Evolutionary conservation across 2,888 invertebrate species (phyloP).

Genomic region (Marronus borbonicus): DNA sequence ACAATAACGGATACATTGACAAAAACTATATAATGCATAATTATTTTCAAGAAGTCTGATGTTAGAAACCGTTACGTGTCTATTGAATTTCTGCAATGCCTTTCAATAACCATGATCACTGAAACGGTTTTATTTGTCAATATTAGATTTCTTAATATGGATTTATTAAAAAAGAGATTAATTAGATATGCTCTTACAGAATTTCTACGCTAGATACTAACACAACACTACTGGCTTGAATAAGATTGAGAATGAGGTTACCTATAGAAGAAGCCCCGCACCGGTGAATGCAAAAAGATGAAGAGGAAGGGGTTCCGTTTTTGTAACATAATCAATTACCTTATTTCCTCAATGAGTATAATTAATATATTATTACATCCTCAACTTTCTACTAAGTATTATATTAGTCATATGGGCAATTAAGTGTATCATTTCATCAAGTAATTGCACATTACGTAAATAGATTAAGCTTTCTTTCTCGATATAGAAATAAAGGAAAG

Average conservation of each 20-base stretch:
- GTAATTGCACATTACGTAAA: too few species aligned
- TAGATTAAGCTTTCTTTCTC: too few species aligned
- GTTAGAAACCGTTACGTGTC: neutral
- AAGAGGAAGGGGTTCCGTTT: neutral
- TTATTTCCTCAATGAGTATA: neutral
- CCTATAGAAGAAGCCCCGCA: neutral
- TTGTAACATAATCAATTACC: neutral
- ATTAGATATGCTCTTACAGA: neutral
- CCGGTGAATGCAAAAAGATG: neutral
- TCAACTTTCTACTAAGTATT: neutral
- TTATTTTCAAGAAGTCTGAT: neutral
- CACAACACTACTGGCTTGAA: neutral
- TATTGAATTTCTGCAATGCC: neutral
- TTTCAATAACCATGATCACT: too few species aligned
- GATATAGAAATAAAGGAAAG: too few species aligned
- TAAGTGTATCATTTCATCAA: too few species aligned
- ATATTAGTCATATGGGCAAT: neutral
- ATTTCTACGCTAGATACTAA: neutral
- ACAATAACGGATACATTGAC: neutral
- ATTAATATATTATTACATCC: neutral
- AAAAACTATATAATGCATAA: constrained; percentile 2
- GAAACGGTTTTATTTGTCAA: neutral
- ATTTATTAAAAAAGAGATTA: neutral
- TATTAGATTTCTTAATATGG: neutral
- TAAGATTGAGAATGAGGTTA: neutral